Evolutionary conservation across 1,140 invertebrate genomes (phyloP).

Genomic region (Drosophila aff.): DNA sequence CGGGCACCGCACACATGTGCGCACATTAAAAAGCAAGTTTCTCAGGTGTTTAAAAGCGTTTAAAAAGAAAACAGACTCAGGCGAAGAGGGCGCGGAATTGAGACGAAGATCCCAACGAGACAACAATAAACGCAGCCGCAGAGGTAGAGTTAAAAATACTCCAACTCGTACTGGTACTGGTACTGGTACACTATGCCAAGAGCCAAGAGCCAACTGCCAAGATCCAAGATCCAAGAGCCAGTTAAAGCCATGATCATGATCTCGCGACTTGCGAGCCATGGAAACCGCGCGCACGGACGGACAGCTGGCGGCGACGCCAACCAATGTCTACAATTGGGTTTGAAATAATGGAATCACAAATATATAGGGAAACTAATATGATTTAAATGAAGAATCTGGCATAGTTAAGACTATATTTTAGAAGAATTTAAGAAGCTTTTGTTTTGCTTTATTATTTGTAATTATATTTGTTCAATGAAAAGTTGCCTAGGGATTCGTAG

Average conservation of each 20-base stretch:
- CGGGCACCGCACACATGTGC: conserved; percentile 62
- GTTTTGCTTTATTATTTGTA: not conserved
- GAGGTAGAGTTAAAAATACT: conserved; percentile 76
- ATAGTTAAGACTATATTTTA: not conserved
- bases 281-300: conserved; percentile 45
- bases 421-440: not conserved
- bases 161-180: conserved; percentile 39
- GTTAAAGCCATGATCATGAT: conserved; percentile 84
- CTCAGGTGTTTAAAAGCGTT: conserved; percentile 84
- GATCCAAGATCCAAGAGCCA: conserved; percentile 75
- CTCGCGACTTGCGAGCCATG: conserved; percentile 77
- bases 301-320: conserved; percentile 52
- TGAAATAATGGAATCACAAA: conserved; percentile 4
- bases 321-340: conserved; percentile 19
- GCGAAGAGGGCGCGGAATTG: conserved; percentile 9
- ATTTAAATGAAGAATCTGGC: not conserved
- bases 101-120: conserved; percentile 57
- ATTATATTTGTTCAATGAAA: not conserved
- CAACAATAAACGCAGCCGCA: conserved; percentile 75
- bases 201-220: conserved; percentile 81
- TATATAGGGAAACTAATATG: not conserved
- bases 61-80: conserved; percentile 80
- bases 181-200: conserved; percentile 57
- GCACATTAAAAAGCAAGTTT: conserved; percentile 84
- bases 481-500: not conserved